Base-by-base conservation (phyloP, 2,888 invertebrate genomes). In the Leptinotarsa rubiginosa region DNA sequence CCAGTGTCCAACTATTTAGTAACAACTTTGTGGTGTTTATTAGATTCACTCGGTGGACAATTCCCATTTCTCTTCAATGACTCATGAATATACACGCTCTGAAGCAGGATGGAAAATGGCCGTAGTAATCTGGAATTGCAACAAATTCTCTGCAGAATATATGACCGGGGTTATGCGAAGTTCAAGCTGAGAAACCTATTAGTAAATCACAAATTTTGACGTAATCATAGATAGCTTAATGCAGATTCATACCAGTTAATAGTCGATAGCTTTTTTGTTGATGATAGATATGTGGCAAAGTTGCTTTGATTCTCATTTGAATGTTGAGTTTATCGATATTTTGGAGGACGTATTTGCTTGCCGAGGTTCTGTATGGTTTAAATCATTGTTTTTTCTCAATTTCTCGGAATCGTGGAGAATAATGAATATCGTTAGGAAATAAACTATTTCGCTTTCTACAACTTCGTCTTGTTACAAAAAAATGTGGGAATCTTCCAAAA, bases 121-220 rank as follows among this genome's bases (percentile, higher is more conserved):
- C 41, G 0, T 1, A 16, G 62, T 62, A 15, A 18, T 41, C 25
- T 56, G 22, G 56, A 56, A 31, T 31, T n/a, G 62, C 62, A 71
- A 64, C 65, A 54, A 68, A 65, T 71, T 74, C 52, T 65, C 71
- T 31, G 5, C 47, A 22, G 12, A 71, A 74, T 71, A 64, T 74
- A 74, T 74, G 67, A 65, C 41, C 56, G 59, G 70, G 71, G 73
- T 70, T 73, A 50, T 70, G 74, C 59, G 72, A 74, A 74, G 78
- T 75, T 74, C 72, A 75, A 70, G 52, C 72, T 50, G 66, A 70
- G 70, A 70, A 72, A 77, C 70, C 74, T 72, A 78, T 78, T 78
- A 78, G 70, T 73, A 77, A 74, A 78, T 78, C 77, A 77, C 74
- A 75, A 74, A 75, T 75, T 77, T 18, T n/a, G 31, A 10, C 41